Evolutionary conservation across 1,140 invertebrate species (phyloP), one percentile per base, ranked within the genome.

Genomic region (Papilio dardanus): DNA sequence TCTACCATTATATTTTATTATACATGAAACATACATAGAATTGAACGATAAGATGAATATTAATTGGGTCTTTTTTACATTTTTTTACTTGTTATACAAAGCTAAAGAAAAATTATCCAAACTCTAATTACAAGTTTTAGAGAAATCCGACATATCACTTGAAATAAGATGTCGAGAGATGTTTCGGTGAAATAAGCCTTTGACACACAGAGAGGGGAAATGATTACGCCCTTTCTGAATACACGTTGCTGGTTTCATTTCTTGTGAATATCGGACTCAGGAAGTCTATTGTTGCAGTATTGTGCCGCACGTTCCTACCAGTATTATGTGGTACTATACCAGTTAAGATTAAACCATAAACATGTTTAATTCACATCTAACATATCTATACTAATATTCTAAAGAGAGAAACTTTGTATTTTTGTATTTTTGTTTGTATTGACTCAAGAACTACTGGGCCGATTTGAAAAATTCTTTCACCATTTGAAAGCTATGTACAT

Each of bases 151-250:
- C 2, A 14, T 62, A 62, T 62, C 54, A 28, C 8, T 30, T 28
- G 24, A 62, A 30, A 62, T 62, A 62, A 62, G 54, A 62, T 14
- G 19, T 54, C 54, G 21, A 46, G 54, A 16, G 24, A 62, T 62
- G 54, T 62, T 62, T 62, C 24, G 54, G 54, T 62, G 30, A 62
- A 28, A 62, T 62, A 62, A 62, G 54, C 54, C 54, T 62, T 62
- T 62, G 54, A 62, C 54, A 62, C 54, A 62, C 54, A 62, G 54
- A 62, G 54, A 62, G 14, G 54, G 54, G 54, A 62, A 62, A 62
- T 62, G 24, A 62, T 62, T 62, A 62, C 54, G 12, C 54, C 54
- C 54, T 62, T 28, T 62, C 54, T 62, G 54, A 62, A 28, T 62
- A 62, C 24, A 62, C 54, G 54, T 62, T 62, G 54, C 24, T 62